Base-by-base conservation (phyloP, 2,888 invertebrate species). In the Drosophila mayaguana region DNA sequence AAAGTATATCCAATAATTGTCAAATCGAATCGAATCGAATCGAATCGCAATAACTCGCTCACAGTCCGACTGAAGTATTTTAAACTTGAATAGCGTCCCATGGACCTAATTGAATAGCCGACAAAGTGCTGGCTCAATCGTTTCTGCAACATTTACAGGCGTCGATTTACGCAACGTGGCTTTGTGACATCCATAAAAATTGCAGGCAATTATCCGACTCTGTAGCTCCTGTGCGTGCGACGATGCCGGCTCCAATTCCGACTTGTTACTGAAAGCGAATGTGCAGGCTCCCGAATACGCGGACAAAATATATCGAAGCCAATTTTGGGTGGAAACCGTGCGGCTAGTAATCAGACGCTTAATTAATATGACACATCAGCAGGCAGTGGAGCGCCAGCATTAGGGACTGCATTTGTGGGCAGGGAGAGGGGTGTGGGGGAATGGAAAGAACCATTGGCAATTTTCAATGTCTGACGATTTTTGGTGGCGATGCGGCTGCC, bases 311-410 rank as follows among this genome's bases (percentile, higher is more conserved):
- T 63, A 63, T 70, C 64, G 79, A 62, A 67, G 56, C 55, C 55
- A 55, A 75, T 57, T 65, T 56, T 34, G 70, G 63, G 40, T 34
- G 61, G 43, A 50, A 46, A 25, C 40, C 46, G 45, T 51, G 68
- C 63, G 74, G 67, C 62, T 66, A 77, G 88, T 84, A 84, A 82
- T 82, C 82, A 82, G 87, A 87, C 88, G 81, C 84, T 87, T 87
- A 82, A 87, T 82, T 82, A 88, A 88, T 78, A 81, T 80, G 81
- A 83, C 78, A 86, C 80, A 80, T 80, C 68, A 75, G 69, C 63
- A 81, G 67, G 78, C 65, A 72, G 63, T 48, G 40, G 56, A 38
- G 50, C 48, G 51, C 40, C 56, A n/a, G 51, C 32, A 40, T 34
- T 51, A 42, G 36, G 40, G 53, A 42, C 12, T 43, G 25, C 20